Conservation (phyloP, 2,888 invertebrate genomes). For the Apomyelois bistriatella region DNA sequence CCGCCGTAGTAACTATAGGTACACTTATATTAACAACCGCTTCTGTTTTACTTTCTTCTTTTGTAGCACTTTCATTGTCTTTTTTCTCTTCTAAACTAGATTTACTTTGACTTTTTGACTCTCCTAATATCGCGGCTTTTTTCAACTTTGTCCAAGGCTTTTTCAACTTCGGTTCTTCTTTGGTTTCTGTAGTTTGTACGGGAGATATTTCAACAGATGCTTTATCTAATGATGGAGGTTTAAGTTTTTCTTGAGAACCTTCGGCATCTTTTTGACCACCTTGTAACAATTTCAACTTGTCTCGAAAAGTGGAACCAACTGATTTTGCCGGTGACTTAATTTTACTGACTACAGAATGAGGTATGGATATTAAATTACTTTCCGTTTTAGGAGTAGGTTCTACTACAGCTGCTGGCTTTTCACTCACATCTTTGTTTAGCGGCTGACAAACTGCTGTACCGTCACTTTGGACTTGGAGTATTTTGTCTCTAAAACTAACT, state of each 20-base stretch:
- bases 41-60: slow-evolving; percentile 39
- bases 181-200: slow-evolving; percentile 44
- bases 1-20: slow-evolving; percentile 65
- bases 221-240: slow-evolving; percentile 47
- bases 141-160: slow-evolving; percentile 89
- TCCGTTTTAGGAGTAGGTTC: slow-evolving; percentile 72
- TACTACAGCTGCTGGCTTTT: slow-evolving; percentile 67
- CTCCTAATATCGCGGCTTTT: slow-evolving; percentile 83
- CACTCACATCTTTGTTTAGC: slow-evolving; percentile 58
- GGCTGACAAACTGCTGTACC: slow-evolving; percentile 72
- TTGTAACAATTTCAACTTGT: slow-evolving; percentile 73
- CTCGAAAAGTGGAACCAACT: slow-evolving; percentile 69
- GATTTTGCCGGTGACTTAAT: slow-evolving; percentile 75
- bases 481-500: slow-evolving; percentile 82
- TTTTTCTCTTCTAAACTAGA: slow-evolving; percentile 57
- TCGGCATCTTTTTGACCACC: slow-evolving; percentile 54
- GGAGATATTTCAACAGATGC: slow-evolving; percentile 50
- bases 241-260: slow-evolving; percentile 46
- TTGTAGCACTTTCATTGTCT: slow-evolving; percentile 36
- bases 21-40: slow-evolving; percentile 54
- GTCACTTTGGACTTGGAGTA: slow-evolving; percentile 78
- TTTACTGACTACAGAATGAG: slow-evolving; percentile 75
- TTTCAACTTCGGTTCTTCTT: slow-evolving; percentile 67
- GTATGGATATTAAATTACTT: slow-evolving; percentile 69
- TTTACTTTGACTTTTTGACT: slow-evolving; percentile 64